A percentile compares a stretch with the other conserved stretches of the same genome.
These are phyloP conservation scores for Coregonus clupeaformis DNA, from an alignment of 2,113 vertebrate genomes.

Conservation along the genomic window DNA sequence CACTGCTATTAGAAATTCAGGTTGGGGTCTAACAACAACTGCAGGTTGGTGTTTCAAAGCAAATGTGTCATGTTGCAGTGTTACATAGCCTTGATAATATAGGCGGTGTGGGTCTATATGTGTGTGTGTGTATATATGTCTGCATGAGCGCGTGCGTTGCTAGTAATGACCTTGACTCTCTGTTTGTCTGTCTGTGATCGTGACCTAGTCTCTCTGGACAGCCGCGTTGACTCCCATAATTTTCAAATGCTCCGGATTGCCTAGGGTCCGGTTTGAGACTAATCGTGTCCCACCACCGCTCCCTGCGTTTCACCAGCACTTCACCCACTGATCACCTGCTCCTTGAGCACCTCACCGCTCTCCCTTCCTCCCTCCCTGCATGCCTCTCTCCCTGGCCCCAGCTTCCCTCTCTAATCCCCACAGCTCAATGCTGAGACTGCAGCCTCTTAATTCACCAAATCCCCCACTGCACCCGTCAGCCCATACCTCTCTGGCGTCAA, in stretches of 20 bases:
- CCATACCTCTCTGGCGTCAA: constrained; percentile 45
- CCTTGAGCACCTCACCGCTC: constrained; percentile 13
- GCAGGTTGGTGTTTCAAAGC: too few species aligned
- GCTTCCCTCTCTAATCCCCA: constrained; percentile 64
- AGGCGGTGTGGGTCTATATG: too few species aligned
- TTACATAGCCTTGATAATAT: too few species aligned
- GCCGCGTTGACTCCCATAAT: too few species aligned
- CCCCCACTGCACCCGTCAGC: constrained; percentile 53
- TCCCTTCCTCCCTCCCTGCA: too few species aligned
- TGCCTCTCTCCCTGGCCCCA: constrained; percentile 21
- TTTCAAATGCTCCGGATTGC: background rate
- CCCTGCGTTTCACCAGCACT: constrained; percentile 40
- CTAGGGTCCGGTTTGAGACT: constrained; percentile 22
- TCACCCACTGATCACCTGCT: constrained; percentile 44
- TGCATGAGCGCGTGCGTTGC: background rate
- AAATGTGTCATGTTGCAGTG: too few species aligned
- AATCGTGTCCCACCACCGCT: background rate
- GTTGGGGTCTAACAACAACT: too few species aligned
- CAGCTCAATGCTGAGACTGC: constrained; percentile 68
- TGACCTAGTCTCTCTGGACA: background rate
- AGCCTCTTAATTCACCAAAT: constrained; percentile 72
- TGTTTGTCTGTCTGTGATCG: background rate
- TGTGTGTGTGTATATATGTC: too few species aligned
- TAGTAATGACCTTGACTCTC: constrained; percentile 50
- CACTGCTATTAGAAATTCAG: too few species aligned